Conservation (phyloP, 1,140 invertebrate genomes). For the Ips typographus region DNA sequence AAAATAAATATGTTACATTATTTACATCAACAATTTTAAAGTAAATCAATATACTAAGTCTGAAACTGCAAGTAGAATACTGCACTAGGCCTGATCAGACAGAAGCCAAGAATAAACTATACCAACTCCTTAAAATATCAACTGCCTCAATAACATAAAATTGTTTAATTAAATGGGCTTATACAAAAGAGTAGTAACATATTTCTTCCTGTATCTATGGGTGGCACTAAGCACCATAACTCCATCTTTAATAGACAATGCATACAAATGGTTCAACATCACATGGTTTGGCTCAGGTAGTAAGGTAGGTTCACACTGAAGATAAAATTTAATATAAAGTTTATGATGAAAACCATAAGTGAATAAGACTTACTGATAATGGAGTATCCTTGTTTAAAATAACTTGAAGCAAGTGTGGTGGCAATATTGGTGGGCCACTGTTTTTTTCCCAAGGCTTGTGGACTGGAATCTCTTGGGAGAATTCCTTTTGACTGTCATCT, state of each 20-base stretch:
- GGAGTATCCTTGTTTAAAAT: constrained; percentile 99
- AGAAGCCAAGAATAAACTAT: constrained; percentile 1
- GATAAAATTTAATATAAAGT: constrained; percentile 45
- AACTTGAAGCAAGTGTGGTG: constrained; percentile 96
- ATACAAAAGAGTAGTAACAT: constrained; percentile 98
- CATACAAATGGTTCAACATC: constrained; percentile 99
- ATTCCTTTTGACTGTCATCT: constrained; percentile 75
- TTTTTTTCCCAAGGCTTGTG: constrained; percentile 89
- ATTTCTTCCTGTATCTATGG: constrained; percentile 97
- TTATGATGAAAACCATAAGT: background rate
- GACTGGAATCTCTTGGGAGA: constrained; percentile 83
- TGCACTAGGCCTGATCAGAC: too few species aligned
- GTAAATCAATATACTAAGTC: too few species aligned
- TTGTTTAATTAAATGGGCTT: constrained; percentile 82
- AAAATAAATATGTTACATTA: too few species aligned
- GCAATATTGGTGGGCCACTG: constrained; percentile 92
- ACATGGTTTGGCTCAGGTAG: constrained; percentile 99
- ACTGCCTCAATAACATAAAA: too few species aligned
- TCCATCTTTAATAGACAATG: constrained; percentile 98
- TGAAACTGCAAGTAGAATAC: too few species aligned
- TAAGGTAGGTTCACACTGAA: constrained; percentile 94
- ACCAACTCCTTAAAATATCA: background rate
- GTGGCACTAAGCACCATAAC: constrained; percentile 98
- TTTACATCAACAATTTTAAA: too few species aligned
- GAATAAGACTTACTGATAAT: constrained; percentile 70